A percentile compares a stretch with the other conserved stretches of the same genome.
Evolutionary conservation across 2,113 vertebrate genomes (phyloP).

Genomic region (Phocoena phocoena): DNA sequence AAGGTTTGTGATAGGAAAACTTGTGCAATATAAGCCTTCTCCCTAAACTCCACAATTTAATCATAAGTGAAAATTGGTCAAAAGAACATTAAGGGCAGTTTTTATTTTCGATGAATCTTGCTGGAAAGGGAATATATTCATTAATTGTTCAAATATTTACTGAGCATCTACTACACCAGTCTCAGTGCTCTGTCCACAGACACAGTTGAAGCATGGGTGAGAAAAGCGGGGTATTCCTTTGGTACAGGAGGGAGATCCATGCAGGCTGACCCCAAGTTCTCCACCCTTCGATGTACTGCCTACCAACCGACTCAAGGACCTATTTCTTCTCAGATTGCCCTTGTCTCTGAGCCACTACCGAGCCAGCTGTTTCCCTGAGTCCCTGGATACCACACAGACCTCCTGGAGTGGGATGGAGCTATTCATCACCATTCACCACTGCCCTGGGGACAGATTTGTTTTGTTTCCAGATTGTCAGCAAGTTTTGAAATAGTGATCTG

Average conservation of each 20-base stretch:
- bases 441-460: not conserved
- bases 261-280: not conserved
- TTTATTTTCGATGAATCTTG: not conserved
- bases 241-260: not conserved
- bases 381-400: not conserved
- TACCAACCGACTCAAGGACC: too few species aligned
- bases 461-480: not conserved
- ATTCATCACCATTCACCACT: not conserved
- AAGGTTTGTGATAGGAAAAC: not conserved
- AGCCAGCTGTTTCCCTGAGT: not conserved
- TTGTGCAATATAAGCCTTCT: not conserved
- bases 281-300: not conserved
- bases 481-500: not conserved
- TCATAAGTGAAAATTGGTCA: not conserved
- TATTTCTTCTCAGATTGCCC: not conserved
- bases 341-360: not conserved
- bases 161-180: not conserved
- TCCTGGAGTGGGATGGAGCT: rapidly evolving
- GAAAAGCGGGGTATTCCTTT: not conserved
- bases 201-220: rapidly evolving
- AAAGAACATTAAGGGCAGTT: not conserved
- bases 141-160: not conserved
- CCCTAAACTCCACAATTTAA: not conserved
- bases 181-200: not conserved
- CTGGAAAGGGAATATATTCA: not conserved